These are phyloP conservation scores for Periophthalmus magnuspinnatus DNA, from an alignment of 2,797 vertebrate genomes.

Conservation along the genomic window DNA sequence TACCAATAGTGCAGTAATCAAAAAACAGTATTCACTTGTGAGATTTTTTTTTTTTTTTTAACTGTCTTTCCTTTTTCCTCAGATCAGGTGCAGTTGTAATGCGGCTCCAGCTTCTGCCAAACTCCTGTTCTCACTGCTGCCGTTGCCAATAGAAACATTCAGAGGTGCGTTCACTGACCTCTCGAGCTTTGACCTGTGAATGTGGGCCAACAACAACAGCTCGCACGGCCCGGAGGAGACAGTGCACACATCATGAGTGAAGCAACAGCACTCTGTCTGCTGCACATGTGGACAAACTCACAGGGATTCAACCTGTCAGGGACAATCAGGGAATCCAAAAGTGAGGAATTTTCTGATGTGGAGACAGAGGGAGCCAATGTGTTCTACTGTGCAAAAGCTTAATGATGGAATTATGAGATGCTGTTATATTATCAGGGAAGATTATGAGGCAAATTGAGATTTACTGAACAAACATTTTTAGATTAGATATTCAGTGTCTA, in stretches of 20 bases:
- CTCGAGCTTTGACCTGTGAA: conserved; percentile 15
- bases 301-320: conserved; percentile 35
- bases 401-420: too few relatives aligned
- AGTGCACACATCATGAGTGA: conserved; percentile 14
- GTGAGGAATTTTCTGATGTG: conserved; percentile 6
- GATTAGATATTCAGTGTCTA: too few relatives aligned
- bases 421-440: too few relatives aligned
- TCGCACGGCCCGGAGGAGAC: conserved; percentile 5
- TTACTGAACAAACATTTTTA: too few relatives aligned
- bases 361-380: not conserved
- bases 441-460: too few relatives aligned
- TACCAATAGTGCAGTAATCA: too few relatives aligned
- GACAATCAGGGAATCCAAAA: conserved; percentile 16
- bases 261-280: conserved; percentile 22
- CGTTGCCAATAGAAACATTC: conserved; percentile 57
- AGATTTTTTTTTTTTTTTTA: too few relatives aligned
- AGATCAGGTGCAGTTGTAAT: too few relatives aligned
- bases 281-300: not conserved
- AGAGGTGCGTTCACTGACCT: conserved; percentile 26
- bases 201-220: conserved; percentile 18
- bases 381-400: too few relatives aligned
- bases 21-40: too few relatives aligned
- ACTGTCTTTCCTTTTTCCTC: too few relatives aligned
- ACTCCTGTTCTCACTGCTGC: conserved; percentile 46
- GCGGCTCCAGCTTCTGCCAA: conserved; percentile 37